Evolutionary conservation across 2,888 invertebrate species (phyloP).

Genomic region (Drosophila sordidapex): DNA sequence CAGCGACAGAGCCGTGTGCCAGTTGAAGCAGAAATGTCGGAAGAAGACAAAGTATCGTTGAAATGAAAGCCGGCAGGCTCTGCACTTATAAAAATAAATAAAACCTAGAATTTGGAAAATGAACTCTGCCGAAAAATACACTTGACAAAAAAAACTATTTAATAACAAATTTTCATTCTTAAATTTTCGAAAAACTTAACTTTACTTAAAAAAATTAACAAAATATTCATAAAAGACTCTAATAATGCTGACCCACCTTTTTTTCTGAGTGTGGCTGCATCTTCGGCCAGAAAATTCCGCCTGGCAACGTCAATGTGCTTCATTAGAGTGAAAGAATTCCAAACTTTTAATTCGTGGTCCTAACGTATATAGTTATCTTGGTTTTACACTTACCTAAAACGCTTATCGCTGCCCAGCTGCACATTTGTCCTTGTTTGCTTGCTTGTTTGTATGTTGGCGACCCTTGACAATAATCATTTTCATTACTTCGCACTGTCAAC

Average conservation of each 20-base stretch:
- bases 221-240: not conserved
- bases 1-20: constrained; percentile 47
- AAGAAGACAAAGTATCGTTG: constrained; percentile 75
- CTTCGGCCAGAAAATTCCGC: not conserved
- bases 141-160: not conserved
- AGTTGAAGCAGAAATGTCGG: constrained; percentile 64
- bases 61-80: constrained; percentile 65
- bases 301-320: constrained; percentile 23
- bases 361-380: not conserved
- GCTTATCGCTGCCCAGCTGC: constrained; percentile 7
- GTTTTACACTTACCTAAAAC: not conserved
- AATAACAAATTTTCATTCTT: not conserved
- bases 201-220: too few species aligned
- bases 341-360: constrained; percentile 53
- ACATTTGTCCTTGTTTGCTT: constrained; percentile 24
- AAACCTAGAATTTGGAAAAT: not conserved
- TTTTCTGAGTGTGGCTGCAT: constrained; percentile 20
- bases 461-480: constrained; percentile 77
- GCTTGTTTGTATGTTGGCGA: constrained; percentile 19
- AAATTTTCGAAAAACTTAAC: not conserved
- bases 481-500: constrained; percentile 71
- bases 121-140: not conserved
- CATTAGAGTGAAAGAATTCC: constrained; percentile 68
- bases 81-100: constrained; percentile 1
- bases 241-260: not conserved